A percentile compares a stretch with the other conserved stretches of the same genome.
These are phyloP conservation scores for Fulmarus glacialis DNA, from an alignment of 2,113 vertebrate genomes.

Conservation along the genomic window DNA sequence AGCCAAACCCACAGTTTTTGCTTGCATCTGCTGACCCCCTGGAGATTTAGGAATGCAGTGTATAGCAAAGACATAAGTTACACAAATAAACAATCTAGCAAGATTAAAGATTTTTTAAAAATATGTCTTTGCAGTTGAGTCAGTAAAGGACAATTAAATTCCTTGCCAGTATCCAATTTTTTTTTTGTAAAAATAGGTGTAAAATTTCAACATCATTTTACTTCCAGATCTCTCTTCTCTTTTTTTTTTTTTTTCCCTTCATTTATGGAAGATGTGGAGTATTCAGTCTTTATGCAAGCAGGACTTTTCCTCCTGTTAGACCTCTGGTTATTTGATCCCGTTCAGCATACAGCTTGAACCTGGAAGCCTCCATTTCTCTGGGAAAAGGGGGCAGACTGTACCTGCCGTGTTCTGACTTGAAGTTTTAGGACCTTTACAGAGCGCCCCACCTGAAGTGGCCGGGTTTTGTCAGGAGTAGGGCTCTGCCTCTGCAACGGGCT, in stretches of 20 bases:
- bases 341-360: not conserved
- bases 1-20: not conserved
- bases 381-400: not conserved
- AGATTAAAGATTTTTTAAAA: not conserved
- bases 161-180: not conserved
- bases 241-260: not conserved
- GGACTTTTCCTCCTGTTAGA: not conserved
- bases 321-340: not conserved
- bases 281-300: not conserved
- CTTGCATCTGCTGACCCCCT: not conserved
- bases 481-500: not conserved
- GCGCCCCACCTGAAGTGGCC: not conserved
- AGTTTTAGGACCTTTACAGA: not conserved
- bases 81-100: not conserved
- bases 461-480: not conserved
- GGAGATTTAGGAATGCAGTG: not conserved
- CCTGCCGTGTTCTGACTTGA: not conserved
- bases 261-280: not conserved
- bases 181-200: not conserved
- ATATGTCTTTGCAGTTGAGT: not conserved
- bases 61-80: not conserved
- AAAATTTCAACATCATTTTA: not conserved
- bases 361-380: not conserved
- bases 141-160: not conserved
- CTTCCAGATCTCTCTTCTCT: not conserved